Evolutionary conservation across 2,888 invertebrate genomes (phyloP).

Genomic region (Pterobdella sp.): DNA sequence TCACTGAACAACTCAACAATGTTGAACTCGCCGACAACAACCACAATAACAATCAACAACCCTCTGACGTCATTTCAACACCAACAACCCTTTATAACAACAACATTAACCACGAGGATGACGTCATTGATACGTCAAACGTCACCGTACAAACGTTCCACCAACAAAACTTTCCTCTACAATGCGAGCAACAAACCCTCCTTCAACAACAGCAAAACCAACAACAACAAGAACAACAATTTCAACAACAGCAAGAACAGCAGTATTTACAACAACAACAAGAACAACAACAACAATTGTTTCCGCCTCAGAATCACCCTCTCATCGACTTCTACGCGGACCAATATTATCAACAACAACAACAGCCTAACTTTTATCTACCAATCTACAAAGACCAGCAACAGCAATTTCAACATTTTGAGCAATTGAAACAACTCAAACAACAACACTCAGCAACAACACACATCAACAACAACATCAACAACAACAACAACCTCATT

Average conservation of each 20-base stretch:
- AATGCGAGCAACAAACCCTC: slow-evolving; percentile 1
- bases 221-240: slow-evolving; percentile 20
- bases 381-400: not conserved
- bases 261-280: not conserved
- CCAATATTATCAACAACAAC: slow-evolving; percentile 13
- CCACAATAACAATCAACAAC: slow-evolving; percentile 10
- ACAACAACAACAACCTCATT: slow-evolving; percentile 11
- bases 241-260: slow-evolving; percentile 13
- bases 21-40: not conserved
- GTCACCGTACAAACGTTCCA: slow-evolving; percentile 15
- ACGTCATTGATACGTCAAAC: not conserved
- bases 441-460: not conserved
- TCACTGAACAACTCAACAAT: not conserved
- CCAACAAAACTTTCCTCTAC: slow-evolving; percentile 14
- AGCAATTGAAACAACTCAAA: slow-evolving; percentile 1
- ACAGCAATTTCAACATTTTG: not conserved
- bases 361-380: not conserved
- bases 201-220: slow-evolving; percentile 7
- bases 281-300: slow-evolving; percentile 1
- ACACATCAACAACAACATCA: not conserved
- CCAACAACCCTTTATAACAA: not conserved
- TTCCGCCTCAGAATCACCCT: slow-evolving; percentile 4
- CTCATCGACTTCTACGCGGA: slow-evolving; percentile 20
- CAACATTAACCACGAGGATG: not conserved
- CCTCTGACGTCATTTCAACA: not conserved